Base-by-base conservation (phyloP, 2,113 vertebrate genomes). In the Amia ocellicauda region DNA sequence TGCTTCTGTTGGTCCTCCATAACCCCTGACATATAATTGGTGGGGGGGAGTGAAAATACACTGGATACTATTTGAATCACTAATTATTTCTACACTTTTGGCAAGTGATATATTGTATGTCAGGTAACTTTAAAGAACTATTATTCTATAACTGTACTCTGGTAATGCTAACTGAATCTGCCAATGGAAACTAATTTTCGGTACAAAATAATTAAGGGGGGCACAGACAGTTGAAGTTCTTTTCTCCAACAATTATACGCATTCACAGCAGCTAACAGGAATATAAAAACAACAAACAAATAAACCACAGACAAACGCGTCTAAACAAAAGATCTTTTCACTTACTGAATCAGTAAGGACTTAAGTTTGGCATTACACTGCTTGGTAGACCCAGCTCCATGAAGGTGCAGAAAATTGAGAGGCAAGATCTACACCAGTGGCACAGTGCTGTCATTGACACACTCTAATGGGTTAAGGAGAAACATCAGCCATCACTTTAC, bases 261-360 rank as follows among this genome's bases (percentile, higher is more conserved):
- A 47, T 17, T 47, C 16, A 47, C 45, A 47, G n/a, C 10, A n/a
- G 45, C 45, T 47, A 19, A n/a, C 14, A 72, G 74, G 50, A 69
- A 62, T 7, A 36, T 7, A 36, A 36, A 36, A 36, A 36, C 5
- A 11, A 36, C 31, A 36, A 36, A n/a, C n/a, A n/a, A n/a, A n/a
- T n/a, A n/a, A n/a, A n/a, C n/a, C n/a, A n/a, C n/a, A n/a, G n/a
- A n/a, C n/a, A n/a, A 79, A 76, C 64, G 22, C 58, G 78, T 58
- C 61, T 36, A 70, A 70, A 83, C 78, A 83, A 86, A 61, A 69
- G 67, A 64, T 71, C 67, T 80, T 83, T 86, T 80, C 69, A 75
- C 59, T 73, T 61, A 72, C 66, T 2, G 1, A 52, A 69, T 83
- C 69, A 80, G 72, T 81, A 74, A 79, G 62, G 72, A 71, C 68